phyloP scores from a whole-genome alignment of 2,113 vertebrate species.

The Sisor rabdophorus region DNA sequence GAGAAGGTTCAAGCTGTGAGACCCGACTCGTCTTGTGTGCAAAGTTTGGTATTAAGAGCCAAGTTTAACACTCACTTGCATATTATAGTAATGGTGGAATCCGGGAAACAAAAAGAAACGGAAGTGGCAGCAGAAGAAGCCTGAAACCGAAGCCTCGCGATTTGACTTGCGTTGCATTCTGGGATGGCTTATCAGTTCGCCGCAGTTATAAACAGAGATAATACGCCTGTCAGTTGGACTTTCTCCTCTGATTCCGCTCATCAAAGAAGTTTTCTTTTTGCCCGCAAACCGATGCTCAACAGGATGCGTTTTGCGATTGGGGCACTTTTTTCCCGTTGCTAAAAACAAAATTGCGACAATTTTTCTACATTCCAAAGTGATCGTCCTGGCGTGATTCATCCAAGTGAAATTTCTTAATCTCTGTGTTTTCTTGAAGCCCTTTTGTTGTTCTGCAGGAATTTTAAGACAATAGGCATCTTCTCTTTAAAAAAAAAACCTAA shows the following conservation, averaged over 20 bases:
- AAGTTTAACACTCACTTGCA: background rate
- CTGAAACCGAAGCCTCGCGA: background rate
- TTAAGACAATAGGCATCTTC: background rate
- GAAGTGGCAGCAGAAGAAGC: background rate
- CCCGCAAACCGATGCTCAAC: background rate
- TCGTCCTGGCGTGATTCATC: background rate
- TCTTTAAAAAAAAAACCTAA: background rate
- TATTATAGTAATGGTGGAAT: background rate
- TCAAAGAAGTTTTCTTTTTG: background rate
- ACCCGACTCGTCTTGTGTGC: no score
- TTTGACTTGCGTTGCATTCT: background rate
- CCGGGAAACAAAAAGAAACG: background rate
- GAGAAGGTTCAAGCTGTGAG: conserved; percentile 2
- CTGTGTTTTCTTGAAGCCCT: background rate
- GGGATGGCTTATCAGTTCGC: background rate
- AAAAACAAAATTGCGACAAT: background rate
- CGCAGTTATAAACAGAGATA: background rate
- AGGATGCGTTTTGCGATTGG: background rate
- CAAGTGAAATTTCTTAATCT: background rate
- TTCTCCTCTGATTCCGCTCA: background rate
- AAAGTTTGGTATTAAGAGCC: background rate
- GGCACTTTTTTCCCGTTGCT: no score
- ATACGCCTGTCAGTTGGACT: background rate
- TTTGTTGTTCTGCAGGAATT: background rate
- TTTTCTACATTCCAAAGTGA: background rate